These are phyloP conservation scores for Notarius lentiginosus DNA, from an alignment of 2,113 vertebrate genomes.

Conservation along the genomic window DNA sequence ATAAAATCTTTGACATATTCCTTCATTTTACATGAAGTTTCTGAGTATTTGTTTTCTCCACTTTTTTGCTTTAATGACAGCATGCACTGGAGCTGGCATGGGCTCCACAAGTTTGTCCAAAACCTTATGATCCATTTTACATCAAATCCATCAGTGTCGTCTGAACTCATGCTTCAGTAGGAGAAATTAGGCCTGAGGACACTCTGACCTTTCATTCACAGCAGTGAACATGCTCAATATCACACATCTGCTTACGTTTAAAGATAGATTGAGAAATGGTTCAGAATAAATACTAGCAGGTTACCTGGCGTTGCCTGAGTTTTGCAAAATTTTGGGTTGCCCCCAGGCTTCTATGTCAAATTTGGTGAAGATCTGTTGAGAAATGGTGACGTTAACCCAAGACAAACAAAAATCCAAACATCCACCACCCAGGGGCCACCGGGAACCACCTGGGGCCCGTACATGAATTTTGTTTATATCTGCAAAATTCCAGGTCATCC, in stretches of 20 bases:
- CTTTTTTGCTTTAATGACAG: neutral
- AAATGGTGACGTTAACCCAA: too few species aligned
- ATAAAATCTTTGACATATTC: neutral
- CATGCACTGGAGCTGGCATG: neutral
- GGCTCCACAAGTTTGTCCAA: neutral
- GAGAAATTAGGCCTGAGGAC: neutral
- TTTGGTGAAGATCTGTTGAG: too few species aligned
- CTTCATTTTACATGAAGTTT: neutral
- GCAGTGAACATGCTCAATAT: neutral
- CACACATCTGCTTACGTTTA: neutral
- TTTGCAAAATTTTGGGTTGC: too few species aligned
- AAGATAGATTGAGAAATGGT: neutral
- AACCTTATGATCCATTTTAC: neutral
- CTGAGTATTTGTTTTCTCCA: neutral
- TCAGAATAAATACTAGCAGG: too few species aligned
- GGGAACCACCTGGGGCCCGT: too few species aligned
- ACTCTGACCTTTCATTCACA: neutral
- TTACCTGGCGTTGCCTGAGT: too few species aligned
- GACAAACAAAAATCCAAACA: too few species aligned
- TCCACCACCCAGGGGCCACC: too few species aligned
- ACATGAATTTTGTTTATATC: too few species aligned
- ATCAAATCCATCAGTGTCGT: neutral
- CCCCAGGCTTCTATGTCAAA: too few species aligned
- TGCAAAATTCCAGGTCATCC: too few species aligned
- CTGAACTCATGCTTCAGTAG: neutral